A percentile compares a stretch with the other conserved stretches of the same genome.
Conservation (phyloP, 1,140 invertebrate genomes). For the Calliopsis andreniformis region DNA sequence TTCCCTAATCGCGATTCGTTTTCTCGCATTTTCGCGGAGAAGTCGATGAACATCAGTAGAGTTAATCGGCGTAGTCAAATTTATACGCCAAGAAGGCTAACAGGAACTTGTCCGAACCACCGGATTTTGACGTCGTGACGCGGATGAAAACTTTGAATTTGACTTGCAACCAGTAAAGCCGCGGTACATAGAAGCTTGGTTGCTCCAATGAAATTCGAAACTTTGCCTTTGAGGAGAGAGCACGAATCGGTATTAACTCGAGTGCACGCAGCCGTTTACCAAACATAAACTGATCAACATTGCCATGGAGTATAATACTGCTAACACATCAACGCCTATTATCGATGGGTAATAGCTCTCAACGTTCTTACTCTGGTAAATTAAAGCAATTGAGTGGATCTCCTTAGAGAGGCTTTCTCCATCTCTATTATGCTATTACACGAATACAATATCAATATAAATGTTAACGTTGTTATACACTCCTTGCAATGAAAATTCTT, state of each 20-base stretch:
- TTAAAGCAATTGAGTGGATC: too few relatives aligned
- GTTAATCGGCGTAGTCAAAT: neutral
- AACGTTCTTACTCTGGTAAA: too few relatives aligned
- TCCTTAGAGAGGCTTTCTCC: too few relatives aligned
- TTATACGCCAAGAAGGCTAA: neutral
- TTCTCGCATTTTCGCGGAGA: too few relatives aligned
- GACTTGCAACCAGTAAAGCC: slow-evolving; percentile 9
- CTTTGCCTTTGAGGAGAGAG: slow-evolving; percentile 25
- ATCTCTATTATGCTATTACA: too few relatives aligned
- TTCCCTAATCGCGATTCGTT: too few relatives aligned
- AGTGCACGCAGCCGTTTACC: slow-evolving; percentile 3
- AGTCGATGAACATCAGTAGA: neutral
- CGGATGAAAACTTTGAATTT: slow-evolving; percentile 41
- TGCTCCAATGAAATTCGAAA: slow-evolving; percentile 13
- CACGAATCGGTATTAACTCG: slow-evolving; percentile 28
- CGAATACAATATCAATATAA: too few relatives aligned
- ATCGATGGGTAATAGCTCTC: neutral
- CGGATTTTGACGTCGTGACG: slow-evolving; percentile 17
- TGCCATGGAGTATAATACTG: neutral
- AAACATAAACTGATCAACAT: slow-evolving; percentile 33
- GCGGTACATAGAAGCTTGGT: slow-evolving; percentile 9
- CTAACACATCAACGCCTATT: neutral
- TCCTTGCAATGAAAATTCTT: too few relatives aligned
- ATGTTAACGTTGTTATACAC: too few relatives aligned
- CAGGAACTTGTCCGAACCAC: neutral